phyloP scores from a whole-genome alignment of 1,140 invertebrate species.

The Rhynchophorus ferrugineus region DNA sequence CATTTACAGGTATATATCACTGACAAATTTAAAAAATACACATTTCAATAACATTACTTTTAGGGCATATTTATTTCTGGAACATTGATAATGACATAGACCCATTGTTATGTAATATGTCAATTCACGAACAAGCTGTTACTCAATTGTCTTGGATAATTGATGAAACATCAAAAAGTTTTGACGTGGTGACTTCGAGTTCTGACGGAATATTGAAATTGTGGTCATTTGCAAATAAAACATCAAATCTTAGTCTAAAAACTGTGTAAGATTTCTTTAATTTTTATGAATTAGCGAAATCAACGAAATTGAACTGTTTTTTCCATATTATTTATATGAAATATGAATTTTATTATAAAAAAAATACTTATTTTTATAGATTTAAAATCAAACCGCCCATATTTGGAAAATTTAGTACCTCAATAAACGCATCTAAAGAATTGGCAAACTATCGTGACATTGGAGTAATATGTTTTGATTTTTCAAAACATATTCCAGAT shows the following conservation, averaged over 20 bases:
- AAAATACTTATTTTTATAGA: conserved; percentile 11
- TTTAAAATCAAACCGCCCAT: conserved; percentile 32
- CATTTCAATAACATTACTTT: neutral
- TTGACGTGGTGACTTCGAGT: conserved; percentile 33
- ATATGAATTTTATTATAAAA: too few species aligned
- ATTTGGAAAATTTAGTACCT: conserved; percentile 23
- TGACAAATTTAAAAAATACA: neutral
- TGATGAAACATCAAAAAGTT: conserved; percentile 28
- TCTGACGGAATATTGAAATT: conserved; percentile 34
- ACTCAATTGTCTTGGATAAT: conserved; percentile 34
- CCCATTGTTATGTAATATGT: conserved; percentile 26
- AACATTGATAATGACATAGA: conserved; percentile 35
- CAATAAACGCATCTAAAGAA: conserved; percentile 13
- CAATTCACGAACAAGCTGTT: conserved; percentile 31
- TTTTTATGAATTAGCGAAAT: too few species aligned
- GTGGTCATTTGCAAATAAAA: conserved; percentile 30
- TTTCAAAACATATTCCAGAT: conserved; percentile 34
- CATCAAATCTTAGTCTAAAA: conserved; percentile 24
- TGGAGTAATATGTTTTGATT: conserved; percentile 38
- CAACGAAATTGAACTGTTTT: too few species aligned
- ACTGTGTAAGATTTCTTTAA: conserved; percentile 28
- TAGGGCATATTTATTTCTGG: conserved; percentile 35
- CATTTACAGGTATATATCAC: conserved; percentile 29
- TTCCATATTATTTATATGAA: too few species aligned
- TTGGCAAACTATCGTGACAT: conserved; percentile 25